A percentile compares a stretch with the other conserved stretches of the same genome.
Conservation (phyloP, 2,797 vertebrate genomes). For the Gymnothorax javanicus region DNA sequence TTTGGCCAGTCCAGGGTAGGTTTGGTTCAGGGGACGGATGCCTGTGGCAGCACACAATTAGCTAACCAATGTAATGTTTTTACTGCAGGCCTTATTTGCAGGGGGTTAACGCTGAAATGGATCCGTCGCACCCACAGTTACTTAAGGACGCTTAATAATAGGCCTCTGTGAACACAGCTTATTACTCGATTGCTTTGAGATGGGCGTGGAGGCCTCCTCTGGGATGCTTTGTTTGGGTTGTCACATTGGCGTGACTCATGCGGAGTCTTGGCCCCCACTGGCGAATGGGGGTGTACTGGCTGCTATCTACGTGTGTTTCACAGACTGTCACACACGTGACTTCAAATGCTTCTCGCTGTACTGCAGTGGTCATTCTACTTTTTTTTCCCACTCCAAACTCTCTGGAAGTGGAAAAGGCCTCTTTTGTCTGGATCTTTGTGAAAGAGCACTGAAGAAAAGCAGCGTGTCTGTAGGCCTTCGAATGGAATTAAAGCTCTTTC, state of each 20-base stretch:
- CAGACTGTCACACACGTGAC: neutral
- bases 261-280: neutral
- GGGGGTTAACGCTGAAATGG: neutral
- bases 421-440: constrained; percentile 59
- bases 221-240: neutral
- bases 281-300: neutral
- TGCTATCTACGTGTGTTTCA: neutral
- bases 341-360: constrained; percentile 49
- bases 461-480: constrained; percentile 46
- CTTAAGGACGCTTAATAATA: neutral
- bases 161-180: neutral
- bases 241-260: neutral
- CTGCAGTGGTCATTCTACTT: constrained; percentile 34
- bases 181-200: neutral
- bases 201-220: neutral
- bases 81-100: neutral
- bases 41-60: neutral
- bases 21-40: neutral
- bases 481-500: neutral
- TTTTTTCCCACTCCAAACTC: constrained; percentile 52
- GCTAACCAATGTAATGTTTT: neutral
- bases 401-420: constrained; percentile 55
- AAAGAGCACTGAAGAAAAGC: constrained; percentile 44
- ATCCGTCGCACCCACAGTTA: neutral
- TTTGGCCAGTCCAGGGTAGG: too few species aligned